Evolutionary conservation across 1,140 invertebrate genomes (phyloP).

Genomic region (Orussus abietinus): DNA sequence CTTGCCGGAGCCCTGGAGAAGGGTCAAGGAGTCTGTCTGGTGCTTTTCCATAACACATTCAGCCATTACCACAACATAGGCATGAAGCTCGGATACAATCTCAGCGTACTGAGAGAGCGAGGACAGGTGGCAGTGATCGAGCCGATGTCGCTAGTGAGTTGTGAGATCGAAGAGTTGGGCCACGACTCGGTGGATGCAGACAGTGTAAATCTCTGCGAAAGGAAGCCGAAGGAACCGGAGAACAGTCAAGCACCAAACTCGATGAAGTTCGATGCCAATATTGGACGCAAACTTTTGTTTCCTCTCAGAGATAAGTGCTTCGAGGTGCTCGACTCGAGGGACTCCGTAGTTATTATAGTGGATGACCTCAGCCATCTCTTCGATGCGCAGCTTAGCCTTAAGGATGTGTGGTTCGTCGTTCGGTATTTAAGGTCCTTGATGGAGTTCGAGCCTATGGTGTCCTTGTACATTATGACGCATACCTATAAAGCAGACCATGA

Average conservation of each 20-base stretch:
- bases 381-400: conserved; percentile 57
- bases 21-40: conserved; percentile 57
- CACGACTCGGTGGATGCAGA: conserved; percentile 33
- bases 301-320: conserved; percentile 32
- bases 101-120: conserved; percentile 56
- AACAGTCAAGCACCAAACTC: conserved; percentile 27
- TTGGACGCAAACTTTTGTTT: conserved; percentile 43
- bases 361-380: conserved; percentile 69
- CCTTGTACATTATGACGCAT: conserved; percentile 54
- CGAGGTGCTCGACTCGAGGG: conserved; percentile 28
- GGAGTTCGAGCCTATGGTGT: conserved; percentile 37
- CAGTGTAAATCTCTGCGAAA: conserved; percentile 30
- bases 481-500: conserved; percentile 54
- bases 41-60: conserved; percentile 67
- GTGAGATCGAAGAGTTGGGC: conserved; percentile 37
- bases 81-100: conserved; percentile 69
- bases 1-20: conserved; percentile 58
- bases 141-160: conserved; percentile 53
- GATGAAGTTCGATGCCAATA: conserved; percentile 32
- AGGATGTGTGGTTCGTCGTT: conserved; percentile 55
- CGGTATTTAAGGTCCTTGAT: conserved; percentile 49
- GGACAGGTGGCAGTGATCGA: conserved; percentile 57
- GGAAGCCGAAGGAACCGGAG: conserved; percentile 23
- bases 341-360: conserved; percentile 57
- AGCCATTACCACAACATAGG: conserved; percentile 69